Percentiles rank a stretch among this genome's conserved stretches.
phyloP scores from a whole-genome alignment of 2,888 invertebrate species.

The Melikaiella ostensackeni region DNA sequence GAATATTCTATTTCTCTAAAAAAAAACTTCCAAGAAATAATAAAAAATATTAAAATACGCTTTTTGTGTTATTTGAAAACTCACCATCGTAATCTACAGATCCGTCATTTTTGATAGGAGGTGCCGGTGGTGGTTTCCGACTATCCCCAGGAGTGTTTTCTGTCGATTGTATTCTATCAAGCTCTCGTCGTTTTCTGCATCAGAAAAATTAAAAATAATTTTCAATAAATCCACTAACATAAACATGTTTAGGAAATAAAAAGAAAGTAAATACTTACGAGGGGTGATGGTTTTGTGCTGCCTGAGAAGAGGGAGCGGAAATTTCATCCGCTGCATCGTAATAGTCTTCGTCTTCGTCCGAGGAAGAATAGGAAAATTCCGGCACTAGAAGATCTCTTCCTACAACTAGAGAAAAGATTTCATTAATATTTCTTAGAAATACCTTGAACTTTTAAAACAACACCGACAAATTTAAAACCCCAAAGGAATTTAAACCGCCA shows the following conservation, averaged over 20 bases:
- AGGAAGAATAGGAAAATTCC: slow-evolving; percentile 97
- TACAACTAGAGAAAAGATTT: slow-evolving; percentile 55
- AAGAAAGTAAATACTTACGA: slow-evolving; percentile 60
- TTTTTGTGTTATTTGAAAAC: neutral
- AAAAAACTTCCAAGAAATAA: neutral
- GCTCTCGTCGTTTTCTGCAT: slow-evolving; percentile 68
- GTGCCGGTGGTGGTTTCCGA: slow-evolving; percentile 75
- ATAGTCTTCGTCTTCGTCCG: slow-evolving; percentile 96
- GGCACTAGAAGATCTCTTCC: slow-evolving; percentile 87
- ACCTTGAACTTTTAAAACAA: neutral
- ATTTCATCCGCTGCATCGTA: slow-evolving; percentile 92
- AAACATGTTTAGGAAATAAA: neutral
- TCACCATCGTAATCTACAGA: slow-evolving; percentile 89
- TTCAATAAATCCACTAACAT: neutral
- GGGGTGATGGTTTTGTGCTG: slow-evolving; percentile 63
- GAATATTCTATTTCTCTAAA: too few relatives aligned
- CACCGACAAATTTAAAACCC: neutral
- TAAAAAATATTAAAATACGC: neutral
- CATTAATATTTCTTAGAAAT: neutral
- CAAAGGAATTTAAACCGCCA: slow-evolving; percentile 3
- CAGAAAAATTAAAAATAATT: slow-evolving; percentile 24
- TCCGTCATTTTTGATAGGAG: slow-evolving; percentile 83
- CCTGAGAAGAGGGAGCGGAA: slow-evolving; percentile 61
- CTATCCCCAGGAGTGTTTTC: slow-evolving; percentile 62
- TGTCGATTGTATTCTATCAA: slow-evolving; percentile 61